These are phyloP conservation scores for Gallinago jamesoni DNA, from an alignment of 2,113 vertebrate genomes.

Conservation along the genomic window DNA sequence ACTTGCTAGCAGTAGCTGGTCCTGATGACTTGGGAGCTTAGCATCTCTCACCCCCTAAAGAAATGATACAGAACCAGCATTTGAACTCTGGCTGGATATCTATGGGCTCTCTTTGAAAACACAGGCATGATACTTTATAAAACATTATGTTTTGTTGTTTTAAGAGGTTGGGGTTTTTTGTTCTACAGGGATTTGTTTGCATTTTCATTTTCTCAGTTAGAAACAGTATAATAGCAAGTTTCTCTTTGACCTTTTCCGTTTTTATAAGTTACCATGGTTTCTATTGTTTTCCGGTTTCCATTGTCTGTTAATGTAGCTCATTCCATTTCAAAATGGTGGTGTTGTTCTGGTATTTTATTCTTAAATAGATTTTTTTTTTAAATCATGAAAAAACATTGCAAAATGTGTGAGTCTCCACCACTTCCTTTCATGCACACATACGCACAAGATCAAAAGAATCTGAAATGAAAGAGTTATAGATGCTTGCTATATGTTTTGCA, in stretches of 20 bases:
- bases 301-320: not conserved
- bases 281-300: not conserved
- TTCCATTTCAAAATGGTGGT: not conserved
- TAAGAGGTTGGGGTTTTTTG: rapidly evolving
- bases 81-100: not conserved
- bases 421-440: not conserved
- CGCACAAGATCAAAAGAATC: not conserved
- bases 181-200: not conserved
- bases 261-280: not conserved
- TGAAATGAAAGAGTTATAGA: not conserved
- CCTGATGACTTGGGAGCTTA: not conserved
- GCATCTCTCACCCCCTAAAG: not conserved
- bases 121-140: not conserved
- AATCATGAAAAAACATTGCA: not conserved
- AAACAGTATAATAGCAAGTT: not conserved
- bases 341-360: not conserved
- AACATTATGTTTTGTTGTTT: not conserved
- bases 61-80: not conserved
- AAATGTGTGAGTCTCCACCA: not conserved
- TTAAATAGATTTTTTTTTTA: not conserved
- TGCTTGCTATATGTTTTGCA: not conserved
- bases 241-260: not conserved
- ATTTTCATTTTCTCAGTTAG: not conserved
- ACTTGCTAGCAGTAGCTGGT: not conserved
- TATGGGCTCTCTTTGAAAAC: not conserved